Evolutionary conservation across 2,113 vertebrate species (phyloP).

Genomic region (Pteruthius melanotis): DNA sequence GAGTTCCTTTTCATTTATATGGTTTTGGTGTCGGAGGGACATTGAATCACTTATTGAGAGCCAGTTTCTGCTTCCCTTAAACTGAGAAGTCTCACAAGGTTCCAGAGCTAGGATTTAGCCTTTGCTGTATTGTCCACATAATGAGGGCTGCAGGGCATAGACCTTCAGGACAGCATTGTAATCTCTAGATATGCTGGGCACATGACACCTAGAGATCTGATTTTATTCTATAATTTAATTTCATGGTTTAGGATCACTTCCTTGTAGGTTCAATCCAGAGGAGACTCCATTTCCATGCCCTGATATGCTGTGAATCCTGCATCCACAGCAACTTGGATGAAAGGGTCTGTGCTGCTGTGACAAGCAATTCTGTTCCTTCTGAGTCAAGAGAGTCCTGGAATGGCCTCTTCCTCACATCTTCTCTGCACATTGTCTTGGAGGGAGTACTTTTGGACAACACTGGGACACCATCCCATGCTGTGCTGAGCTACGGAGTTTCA

Average conservation of each 20-base stretch:
- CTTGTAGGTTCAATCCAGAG: background rate
- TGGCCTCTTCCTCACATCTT: background rate
- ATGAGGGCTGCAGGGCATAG: background rate
- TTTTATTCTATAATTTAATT: background rate
- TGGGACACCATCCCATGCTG: background rate
- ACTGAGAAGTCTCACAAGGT: background rate
- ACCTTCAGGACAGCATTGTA: background rate
- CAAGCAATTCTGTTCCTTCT: background rate
- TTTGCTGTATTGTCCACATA: background rate
- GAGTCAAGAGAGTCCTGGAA: background rate
- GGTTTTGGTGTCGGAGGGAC: background rate
- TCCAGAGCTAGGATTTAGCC: background rate
- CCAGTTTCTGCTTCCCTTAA: background rate
- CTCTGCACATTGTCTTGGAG: background rate
- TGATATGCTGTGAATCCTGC: background rate
- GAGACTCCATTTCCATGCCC: background rate
- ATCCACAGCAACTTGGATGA: background rate
- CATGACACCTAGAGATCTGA: background rate
- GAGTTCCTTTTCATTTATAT: background rate
- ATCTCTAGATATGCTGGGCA: background rate
- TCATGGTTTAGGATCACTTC: background rate
- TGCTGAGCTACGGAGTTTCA: slow-evolving; percentile 11
- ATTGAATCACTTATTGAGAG: background rate
- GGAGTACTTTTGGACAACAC: background rate
- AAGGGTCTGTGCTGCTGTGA: background rate